These are phyloP conservation scores for Urosaurus nigricauda DNA, from an alignment of 2,797 vertebrate species.

Conservation along the genomic window DNA sequence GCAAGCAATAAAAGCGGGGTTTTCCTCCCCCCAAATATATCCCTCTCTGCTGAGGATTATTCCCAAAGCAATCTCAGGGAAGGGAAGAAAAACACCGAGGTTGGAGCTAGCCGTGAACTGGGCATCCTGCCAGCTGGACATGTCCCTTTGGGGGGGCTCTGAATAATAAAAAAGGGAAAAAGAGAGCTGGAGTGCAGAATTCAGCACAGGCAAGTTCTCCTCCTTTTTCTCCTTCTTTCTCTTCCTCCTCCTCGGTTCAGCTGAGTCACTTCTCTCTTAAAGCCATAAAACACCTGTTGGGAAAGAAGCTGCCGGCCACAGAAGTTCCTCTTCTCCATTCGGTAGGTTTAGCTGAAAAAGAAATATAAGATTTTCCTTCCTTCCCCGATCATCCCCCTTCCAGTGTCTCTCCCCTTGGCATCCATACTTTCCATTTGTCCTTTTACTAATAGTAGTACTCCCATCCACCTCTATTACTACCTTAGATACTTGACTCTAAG, in stretches of 20 bases:
- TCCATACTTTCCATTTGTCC: not conserved
- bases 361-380: no score
- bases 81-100: no score
- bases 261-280: constrained; percentile 38
- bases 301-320: not conserved
- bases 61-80: not conserved
- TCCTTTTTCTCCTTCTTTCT: not conserved
- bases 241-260: constrained; percentile 1
- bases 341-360: no score
- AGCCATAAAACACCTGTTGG: constrained; percentile 25
- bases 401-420: no score
- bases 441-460: not conserved
- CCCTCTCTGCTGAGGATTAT: not conserved
- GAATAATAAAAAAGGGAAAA: not conserved
- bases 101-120: not conserved
- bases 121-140: not conserved
- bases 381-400: no score
- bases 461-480: not conserved
- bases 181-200: not conserved
- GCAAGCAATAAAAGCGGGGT: not conserved
- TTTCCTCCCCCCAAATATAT: not conserved
- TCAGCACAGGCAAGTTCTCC: not conserved
- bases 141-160: no score
- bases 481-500: no score
- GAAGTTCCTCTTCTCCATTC: not conserved